phyloP scores from a whole-genome alignment of 2,797 vertebrate species.

The Fistularia commersonii region DNA sequence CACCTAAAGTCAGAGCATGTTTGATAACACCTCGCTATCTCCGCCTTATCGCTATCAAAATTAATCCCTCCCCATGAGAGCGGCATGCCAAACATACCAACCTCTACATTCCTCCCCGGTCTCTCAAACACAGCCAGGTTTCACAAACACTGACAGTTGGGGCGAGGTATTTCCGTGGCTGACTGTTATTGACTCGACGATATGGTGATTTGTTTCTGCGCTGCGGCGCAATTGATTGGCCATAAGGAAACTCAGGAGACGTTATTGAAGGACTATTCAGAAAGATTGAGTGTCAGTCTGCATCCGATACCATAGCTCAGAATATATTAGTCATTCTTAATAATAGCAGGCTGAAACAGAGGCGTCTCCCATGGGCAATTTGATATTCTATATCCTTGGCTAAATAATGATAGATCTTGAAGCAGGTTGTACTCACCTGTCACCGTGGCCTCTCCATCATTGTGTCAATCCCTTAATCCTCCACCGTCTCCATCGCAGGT shows the following conservation, averaged over 20 bases:
- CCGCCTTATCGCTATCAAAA: constrained; percentile 47
- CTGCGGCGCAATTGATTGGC: constrained; percentile 66
- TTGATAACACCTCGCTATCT: constrained; percentile 39
- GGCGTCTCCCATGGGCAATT: constrained; percentile 43
- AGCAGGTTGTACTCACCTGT: constrained; percentile 46
- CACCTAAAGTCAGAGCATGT: constrained; percentile 40
- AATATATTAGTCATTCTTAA: constrained; percentile 68
- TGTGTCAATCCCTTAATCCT: too few species aligned
- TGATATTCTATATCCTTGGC: constrained; percentile 57
- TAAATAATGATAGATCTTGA: constrained; percentile 63
- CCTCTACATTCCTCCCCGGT: not conserved
- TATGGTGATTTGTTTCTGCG: constrained; percentile 65
- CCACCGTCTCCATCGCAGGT: too few species aligned
- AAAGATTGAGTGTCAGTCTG: constrained; percentile 70
- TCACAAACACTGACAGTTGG: constrained; percentile 56
- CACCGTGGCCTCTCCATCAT: constrained; percentile 1
- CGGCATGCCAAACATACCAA: constrained; percentile 37
- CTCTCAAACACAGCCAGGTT: not conserved
- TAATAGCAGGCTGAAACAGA: constrained; percentile 49
- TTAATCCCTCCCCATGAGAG: constrained; percentile 10
- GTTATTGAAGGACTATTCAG: constrained; percentile 67
- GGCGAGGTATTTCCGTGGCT: constrained; percentile 55
- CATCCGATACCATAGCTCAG: constrained; percentile 54
- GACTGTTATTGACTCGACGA: constrained; percentile 62
- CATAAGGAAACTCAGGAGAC: constrained; percentile 62